These are phyloP conservation scores for Patella pellucida DNA, from an alignment of 2,888 invertebrate species.

Conservation along the genomic window DNA sequence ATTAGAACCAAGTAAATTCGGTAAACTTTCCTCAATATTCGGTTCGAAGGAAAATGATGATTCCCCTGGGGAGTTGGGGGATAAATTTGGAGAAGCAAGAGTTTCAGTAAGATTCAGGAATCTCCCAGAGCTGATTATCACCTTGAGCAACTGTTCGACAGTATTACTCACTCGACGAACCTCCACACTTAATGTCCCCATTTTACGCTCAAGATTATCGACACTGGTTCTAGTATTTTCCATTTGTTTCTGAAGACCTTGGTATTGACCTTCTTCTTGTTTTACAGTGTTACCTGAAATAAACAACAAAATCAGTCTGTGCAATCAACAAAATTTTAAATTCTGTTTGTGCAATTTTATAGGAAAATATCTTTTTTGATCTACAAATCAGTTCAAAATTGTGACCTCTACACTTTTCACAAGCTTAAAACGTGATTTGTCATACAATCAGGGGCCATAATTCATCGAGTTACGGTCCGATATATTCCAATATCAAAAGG, in stretches of 20 bases:
- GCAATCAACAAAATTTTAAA: no score
- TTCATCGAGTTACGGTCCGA: no score
- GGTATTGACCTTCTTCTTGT: slow-evolving; percentile 39
- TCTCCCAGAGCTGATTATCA: neutral
- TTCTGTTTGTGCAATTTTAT: no score
- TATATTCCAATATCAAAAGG: no score
- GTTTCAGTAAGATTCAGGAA: neutral
- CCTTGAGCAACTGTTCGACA: slow-evolving; percentile 35
- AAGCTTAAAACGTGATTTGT: no score
- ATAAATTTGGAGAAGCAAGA: neutral
- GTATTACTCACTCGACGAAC: slow-evolving; percentile 35
- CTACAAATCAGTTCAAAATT: no score
- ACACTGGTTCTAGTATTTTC: slow-evolving; percentile 56
- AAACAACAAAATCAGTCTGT: neutral
- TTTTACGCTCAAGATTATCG: slow-evolving; percentile 45
- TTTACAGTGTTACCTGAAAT: slow-evolving; percentile 10
- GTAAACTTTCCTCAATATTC: neutral
- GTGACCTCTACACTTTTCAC: no score
- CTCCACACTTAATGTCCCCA: slow-evolving; percentile 36
- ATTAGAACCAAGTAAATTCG: neutral
- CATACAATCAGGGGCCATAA: no score
- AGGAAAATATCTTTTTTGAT: no score
- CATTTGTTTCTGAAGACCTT: slow-evolving; percentile 53
- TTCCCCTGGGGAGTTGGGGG: neutral
- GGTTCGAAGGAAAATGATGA: neutral